Evolutionary conservation across 2,797 vertebrate species (phyloP).

Genomic region (Manis pentadactyla): DNA sequence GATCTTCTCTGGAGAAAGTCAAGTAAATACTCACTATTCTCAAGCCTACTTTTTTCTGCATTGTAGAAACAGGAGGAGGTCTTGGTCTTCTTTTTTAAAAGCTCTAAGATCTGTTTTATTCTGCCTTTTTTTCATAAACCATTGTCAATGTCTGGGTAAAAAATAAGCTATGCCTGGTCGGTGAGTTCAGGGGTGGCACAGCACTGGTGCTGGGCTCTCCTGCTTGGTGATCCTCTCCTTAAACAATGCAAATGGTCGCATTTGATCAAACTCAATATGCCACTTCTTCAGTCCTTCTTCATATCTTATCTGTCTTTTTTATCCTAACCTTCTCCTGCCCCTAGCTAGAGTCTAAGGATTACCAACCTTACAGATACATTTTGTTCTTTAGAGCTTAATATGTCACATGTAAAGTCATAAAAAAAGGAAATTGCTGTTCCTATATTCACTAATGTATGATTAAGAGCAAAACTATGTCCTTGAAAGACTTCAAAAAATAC

Average conservation of each 20-base stretch:
- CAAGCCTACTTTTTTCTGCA: background rate
- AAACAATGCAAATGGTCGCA: background rate
- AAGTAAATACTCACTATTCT: background rate
- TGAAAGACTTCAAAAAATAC: conserved; percentile 34
- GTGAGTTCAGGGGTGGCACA: background rate
- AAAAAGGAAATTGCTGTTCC: conserved; percentile 31
- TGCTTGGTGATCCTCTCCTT: background rate
- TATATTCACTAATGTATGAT: conserved; percentile 7
- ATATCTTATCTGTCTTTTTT: conserved; percentile 6
- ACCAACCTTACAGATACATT: background rate
- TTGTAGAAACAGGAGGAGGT: background rate
- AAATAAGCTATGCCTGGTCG: background rate
- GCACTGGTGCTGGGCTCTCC: background rate
- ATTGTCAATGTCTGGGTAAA: background rate
- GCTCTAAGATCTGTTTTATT: background rate
- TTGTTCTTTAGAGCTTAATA: background rate
- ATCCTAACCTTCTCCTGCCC: background rate
- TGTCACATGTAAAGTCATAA: background rate
- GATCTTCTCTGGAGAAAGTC: background rate
- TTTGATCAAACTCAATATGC: background rate
- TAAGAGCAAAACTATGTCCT: conserved; percentile 46
- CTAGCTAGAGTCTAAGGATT: background rate
- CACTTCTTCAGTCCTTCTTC: background rate
- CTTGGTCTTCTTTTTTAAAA: background rate
- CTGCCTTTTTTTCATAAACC: background rate